Evolutionary conservation across 2,888 invertebrate species (phyloP).

Genomic region (Caenorhabditis sp.): DNA sequence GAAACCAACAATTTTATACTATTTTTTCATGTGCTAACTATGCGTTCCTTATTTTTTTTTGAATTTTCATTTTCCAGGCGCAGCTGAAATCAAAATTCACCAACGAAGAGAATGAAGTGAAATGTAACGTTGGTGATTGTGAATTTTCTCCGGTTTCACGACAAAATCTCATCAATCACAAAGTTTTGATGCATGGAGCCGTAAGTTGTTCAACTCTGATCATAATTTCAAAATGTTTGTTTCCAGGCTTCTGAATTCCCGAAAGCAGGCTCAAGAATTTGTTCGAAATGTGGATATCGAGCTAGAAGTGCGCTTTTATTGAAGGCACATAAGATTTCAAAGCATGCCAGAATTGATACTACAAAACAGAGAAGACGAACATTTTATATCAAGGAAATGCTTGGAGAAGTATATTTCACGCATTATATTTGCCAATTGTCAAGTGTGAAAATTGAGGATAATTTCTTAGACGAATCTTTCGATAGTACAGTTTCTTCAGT

Average conservation of each 20-base stretch:
- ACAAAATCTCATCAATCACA: constrained; percentile 13
- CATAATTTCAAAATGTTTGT: too few species aligned
- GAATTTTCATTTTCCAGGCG: background rate
- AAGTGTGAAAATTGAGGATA: background rate
- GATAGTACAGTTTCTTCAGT: background rate
- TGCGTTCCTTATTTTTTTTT: too few species aligned
- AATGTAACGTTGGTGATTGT: constrained; percentile 25
- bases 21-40: too few species aligned
- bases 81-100: background rate
- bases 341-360: background rate
- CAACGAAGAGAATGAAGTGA: background rate
- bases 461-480: constrained; percentile 18
- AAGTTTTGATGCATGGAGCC: constrained; percentile 16
- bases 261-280: constrained; percentile 5
- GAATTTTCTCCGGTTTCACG: constrained; percentile 6
- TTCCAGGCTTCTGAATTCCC: constrained; percentile 13
- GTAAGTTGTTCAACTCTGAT: too few species aligned
- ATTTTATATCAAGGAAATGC: constrained; percentile 24
- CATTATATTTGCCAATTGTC: background rate
- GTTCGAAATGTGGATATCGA: constrained; percentile 24
- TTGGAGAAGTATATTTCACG: constrained; percentile 29
- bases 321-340: background rate
- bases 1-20: too few species aligned
- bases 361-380: constrained; percentile 8
- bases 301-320: background rate